Evolutionary conservation across 2,888 invertebrate species (phyloP).

Genomic region (Folsomia candida): DNA sequence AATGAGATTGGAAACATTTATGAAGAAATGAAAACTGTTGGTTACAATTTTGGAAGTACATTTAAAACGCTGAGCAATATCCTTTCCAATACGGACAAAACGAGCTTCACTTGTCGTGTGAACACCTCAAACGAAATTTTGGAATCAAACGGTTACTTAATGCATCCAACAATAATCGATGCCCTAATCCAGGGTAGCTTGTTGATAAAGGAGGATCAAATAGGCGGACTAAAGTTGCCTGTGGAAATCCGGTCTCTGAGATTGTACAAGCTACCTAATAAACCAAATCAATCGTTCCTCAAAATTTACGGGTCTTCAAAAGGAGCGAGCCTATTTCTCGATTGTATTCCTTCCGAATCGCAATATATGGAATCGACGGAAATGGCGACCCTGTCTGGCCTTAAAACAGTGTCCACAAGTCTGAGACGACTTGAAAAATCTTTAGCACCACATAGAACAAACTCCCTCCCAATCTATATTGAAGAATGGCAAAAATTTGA

Average conservation of each 20-base stretch:
- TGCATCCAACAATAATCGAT: constrained; percentile 10
- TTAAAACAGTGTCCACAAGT: background rate
- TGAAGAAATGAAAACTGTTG: no score
- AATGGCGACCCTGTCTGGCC: background rate
- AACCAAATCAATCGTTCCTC: no score
- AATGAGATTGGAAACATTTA: no score
- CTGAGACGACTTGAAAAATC: background rate
- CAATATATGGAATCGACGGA: background rate
- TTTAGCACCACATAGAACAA: background rate
- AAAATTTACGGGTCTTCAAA: background rate
- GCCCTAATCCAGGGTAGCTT: background rate
- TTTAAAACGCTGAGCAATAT: no score
- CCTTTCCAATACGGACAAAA: no score
- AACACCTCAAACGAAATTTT: no score
- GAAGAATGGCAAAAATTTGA: no score
- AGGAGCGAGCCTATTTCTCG: background rate
- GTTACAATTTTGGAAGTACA: no score
- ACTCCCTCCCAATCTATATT: background rate
- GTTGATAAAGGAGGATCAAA: background rate
- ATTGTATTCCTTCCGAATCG: background rate
- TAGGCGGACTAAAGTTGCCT: background rate
- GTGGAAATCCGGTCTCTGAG: background rate
- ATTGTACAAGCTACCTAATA: background rate
- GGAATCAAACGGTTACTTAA: background rate
- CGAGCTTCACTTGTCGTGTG: no score